Evolutionary conservation across 1,140 invertebrate species (phyloP).

Genomic region (Aphelenchoides fujianensis): DNA sequence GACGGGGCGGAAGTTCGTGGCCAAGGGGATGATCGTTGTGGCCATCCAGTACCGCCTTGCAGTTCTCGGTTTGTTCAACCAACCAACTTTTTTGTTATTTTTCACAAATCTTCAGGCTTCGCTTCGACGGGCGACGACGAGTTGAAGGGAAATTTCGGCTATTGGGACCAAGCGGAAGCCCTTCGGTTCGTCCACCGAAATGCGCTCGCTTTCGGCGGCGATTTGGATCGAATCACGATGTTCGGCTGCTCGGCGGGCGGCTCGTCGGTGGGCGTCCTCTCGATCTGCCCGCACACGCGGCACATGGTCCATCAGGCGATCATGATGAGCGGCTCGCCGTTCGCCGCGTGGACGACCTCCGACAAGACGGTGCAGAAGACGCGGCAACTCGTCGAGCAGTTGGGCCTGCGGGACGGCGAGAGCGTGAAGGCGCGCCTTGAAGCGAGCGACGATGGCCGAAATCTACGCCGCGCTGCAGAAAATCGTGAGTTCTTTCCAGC

Average conservation of each 20-base stretch:
- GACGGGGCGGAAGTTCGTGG: slow-evolving; percentile 13
- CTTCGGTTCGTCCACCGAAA: slow-evolving; percentile 19
- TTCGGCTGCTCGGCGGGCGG: slow-evolving; percentile 12
- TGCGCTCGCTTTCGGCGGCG: not conserved
- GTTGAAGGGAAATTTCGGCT: slow-evolving; percentile 7
- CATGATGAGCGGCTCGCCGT: not conserved
- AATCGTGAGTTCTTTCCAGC: slow-evolving; percentile 21
- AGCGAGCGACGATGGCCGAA: slow-evolving; percentile 19
- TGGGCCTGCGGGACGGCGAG: not conserved
- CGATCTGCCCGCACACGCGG: not conserved
- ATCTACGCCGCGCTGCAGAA: slow-evolving; percentile 30
- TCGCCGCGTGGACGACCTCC: not conserved
- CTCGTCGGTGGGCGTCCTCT: not conserved
- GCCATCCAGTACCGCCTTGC: slow-evolving; percentile 25
- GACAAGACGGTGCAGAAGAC: not conserved
- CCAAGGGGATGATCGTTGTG: slow-evolving; percentile 22
- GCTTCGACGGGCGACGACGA: slow-evolving; percentile 1
- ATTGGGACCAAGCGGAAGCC: slow-evolving; percentile 4
- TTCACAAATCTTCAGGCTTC: not conserved
- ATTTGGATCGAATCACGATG: slow-evolving; percentile 7
- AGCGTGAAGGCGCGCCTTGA: not conserved
- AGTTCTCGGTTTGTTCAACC: not conserved
- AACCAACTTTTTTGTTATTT: not conserved
- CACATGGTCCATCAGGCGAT: not conserved
- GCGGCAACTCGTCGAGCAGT: not conserved